These are phyloP conservation scores for Osmoderma eremita DNA, from an alignment of 2,888 invertebrate genomes.

Conservation along the genomic window DNA sequence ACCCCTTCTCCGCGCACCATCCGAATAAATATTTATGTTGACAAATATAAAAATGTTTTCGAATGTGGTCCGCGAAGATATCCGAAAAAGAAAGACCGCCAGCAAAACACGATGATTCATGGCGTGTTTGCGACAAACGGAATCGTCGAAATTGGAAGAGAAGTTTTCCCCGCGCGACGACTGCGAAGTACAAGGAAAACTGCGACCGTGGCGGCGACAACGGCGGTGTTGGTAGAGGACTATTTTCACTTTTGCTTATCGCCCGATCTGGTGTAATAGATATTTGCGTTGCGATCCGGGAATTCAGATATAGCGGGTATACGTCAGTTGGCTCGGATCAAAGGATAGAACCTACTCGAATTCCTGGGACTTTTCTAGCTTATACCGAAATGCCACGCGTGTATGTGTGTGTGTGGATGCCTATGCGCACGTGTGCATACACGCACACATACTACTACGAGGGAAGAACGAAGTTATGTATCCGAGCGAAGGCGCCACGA, in stretches of 20 bases:
- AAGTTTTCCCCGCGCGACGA: slow-evolving; percentile 4
- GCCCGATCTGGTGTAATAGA: slow-evolving; percentile 29
- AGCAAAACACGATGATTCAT: slow-evolving; percentile 25
- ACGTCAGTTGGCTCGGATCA: slow-evolving; percentile 29
- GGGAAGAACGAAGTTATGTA: slow-evolving; percentile 23
- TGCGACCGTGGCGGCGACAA: background rate
- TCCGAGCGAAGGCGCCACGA: background rate
- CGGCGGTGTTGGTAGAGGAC: background rate
- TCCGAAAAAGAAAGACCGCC: background rate
- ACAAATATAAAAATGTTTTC: slow-evolving; percentile 30
- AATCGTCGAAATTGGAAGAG: slow-evolving; percentile 5
- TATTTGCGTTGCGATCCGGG: slow-evolving; percentile 31
- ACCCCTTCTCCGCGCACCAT: background rate
- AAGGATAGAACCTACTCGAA: slow-evolving; percentile 31
- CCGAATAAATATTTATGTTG: slow-evolving; percentile 26
- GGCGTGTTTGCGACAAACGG: slow-evolving; percentile 11
- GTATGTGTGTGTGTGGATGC: background rate
- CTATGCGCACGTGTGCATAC: no score
- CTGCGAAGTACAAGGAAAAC: background rate
- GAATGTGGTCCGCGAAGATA: background rate
- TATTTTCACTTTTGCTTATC: slow-evolving; percentile 34
- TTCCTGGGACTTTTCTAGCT: slow-evolving; percentile 31
- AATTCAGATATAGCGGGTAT: slow-evolving; percentile 19
- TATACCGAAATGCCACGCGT: slow-evolving; percentile 11
- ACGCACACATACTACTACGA: slow-evolving; percentile 15